phyloP scores from a whole-genome alignment of 92 coral and sea anemone species.

The Paragorgia papillata region DNA sequence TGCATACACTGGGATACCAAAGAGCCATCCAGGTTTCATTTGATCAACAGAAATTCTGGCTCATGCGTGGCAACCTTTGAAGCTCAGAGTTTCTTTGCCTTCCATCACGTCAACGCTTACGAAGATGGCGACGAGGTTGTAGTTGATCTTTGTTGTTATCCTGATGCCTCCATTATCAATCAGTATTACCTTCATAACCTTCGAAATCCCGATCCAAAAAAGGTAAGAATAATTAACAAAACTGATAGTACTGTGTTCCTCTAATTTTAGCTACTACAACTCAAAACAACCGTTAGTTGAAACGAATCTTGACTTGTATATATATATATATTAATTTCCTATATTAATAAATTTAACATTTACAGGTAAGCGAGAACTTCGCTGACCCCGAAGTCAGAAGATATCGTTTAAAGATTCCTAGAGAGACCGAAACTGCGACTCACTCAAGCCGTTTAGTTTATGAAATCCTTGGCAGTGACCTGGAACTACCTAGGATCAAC shows the following conservation, averaged over 20 bases:
- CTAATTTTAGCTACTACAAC: too few relatives aligned
- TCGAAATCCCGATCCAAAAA: constrained; percentile 72
- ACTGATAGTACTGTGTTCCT: too few relatives aligned
- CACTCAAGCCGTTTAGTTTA: constrained; percentile 77
- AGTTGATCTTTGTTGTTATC: constrained; percentile 93
- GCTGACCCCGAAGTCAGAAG: constrained; percentile 90
- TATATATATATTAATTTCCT: too few relatives aligned
- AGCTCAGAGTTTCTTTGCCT: constrained; percentile 86
- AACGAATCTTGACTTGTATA: too few relatives aligned
- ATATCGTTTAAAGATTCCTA: constrained; percentile 78
- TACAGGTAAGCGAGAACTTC: constrained; percentile 74
- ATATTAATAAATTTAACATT: too few relatives aligned
- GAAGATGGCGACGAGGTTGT: constrained; percentile 74
- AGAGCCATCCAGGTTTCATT: constrained; percentile 88
- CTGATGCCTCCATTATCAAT: constrained; percentile 85
- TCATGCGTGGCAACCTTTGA: constrained; percentile 79
- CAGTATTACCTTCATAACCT: constrained; percentile 89
- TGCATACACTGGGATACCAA: constrained; percentile 94
- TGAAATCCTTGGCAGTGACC: constrained; percentile 71
- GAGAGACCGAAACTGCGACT: not conserved
- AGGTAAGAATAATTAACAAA: too few relatives aligned
- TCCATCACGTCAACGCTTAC: constrained; percentile 95
- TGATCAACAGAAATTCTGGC: constrained; percentile 82
- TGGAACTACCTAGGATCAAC: constrained; percentile 88
- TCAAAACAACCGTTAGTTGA: too few relatives aligned